These are phyloP conservation scores for Cephus rjabovi DNA, from an alignment of 2,888 invertebrate species.

Conservation along the genomic window DNA sequence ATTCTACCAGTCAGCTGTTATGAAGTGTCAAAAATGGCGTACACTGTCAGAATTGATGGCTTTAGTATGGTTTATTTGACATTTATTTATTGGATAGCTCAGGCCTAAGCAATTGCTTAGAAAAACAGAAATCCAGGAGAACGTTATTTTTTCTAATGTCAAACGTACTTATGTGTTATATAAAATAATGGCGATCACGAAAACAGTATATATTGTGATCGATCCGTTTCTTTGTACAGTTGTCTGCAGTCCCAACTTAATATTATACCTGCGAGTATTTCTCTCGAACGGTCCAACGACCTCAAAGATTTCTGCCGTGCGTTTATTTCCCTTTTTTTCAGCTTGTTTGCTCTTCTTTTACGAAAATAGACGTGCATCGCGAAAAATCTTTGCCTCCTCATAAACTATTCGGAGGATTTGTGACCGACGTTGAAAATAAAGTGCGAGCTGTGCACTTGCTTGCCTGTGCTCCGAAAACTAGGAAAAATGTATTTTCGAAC, in stretches of 20 bases:
- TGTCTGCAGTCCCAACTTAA: background rate
- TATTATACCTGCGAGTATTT: conserved; percentile 12
- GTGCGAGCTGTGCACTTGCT: background rate
- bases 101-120: background rate
- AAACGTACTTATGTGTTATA: background rate
- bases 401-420: background rate
- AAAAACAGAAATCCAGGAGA: background rate
- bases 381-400: background rate
- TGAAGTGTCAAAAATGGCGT: background rate
- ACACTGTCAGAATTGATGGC: background rate
- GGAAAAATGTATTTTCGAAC: background rate
- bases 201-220: background rate
- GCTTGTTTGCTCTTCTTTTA: background rate
- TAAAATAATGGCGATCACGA: background rate
- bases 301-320: background rate
- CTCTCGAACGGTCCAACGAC: conserved; percentile 1
- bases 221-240: background rate
- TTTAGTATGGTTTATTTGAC: too few species aligned
- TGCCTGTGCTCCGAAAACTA: background rate
- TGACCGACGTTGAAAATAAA: background rate
- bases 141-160: background rate
- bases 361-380: background rate
- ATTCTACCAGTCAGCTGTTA: background rate
- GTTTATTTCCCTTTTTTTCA: background rate
- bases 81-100: too few species aligned